Evolutionary conservation across 2,888 invertebrate genomes (phyloP).

Genomic region (Ophraella communa): DNA sequence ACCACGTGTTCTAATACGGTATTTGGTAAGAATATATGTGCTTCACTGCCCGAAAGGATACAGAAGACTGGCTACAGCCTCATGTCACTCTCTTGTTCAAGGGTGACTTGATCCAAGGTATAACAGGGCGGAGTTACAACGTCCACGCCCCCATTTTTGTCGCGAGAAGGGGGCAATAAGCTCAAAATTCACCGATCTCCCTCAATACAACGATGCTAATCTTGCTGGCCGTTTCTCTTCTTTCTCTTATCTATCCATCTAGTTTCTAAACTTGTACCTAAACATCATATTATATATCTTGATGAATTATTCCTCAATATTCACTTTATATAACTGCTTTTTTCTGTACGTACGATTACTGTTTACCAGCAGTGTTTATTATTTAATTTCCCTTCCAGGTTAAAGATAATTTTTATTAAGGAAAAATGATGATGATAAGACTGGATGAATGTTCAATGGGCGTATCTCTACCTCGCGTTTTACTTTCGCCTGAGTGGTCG

Average conservation of each 20-base stretch:
- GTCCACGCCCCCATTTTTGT: slow-evolving; percentile 37
- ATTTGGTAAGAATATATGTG: slow-evolving; percentile 50
- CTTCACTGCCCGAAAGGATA: slow-evolving; percentile 57
- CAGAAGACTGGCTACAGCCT: slow-evolving; percentile 59
- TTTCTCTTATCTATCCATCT: not conserved
- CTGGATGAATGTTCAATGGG: slow-evolving; percentile 45
- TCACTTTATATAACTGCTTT: no score
- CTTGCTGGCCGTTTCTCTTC: not conserved
- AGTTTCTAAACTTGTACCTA: no score
- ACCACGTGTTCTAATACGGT: slow-evolving; percentile 56
- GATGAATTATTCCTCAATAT: not conserved
- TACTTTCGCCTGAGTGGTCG: slow-evolving; percentile 54
- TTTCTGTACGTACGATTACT: not conserved
- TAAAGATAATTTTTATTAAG: slow-evolving; percentile 23
- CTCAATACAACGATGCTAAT: slow-evolving; percentile 25
- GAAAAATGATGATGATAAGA: slow-evolving; percentile 34
- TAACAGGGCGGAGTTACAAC: slow-evolving; percentile 47
- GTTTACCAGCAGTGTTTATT: not conserved
- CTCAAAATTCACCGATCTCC: slow-evolving; percentile 34
- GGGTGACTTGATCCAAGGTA: slow-evolving; percentile 59
- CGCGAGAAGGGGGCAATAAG: slow-evolving; percentile 31
- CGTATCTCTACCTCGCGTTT: slow-evolving; percentile 51
- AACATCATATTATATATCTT: not conserved
- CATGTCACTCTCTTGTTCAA: slow-evolving; percentile 59
- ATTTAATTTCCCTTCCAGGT: not conserved